phyloP scores from a whole-genome alignment of 2,797 vertebrate genomes.

The Hapalemur alaotrensis region DNA sequence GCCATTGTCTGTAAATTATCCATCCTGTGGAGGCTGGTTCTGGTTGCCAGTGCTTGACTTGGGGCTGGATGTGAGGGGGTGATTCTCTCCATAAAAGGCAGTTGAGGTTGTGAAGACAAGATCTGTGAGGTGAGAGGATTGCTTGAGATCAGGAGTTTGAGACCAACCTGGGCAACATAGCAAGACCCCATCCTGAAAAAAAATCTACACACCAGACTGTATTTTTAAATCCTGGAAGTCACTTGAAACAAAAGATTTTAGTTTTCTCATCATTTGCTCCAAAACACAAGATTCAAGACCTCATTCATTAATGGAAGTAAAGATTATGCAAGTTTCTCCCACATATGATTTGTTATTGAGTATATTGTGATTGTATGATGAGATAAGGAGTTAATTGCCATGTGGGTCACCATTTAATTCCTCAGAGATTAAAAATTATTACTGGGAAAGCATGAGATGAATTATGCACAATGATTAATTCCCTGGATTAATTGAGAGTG shows the following conservation, averaged over 20 bases:
- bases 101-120: background rate
- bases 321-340: background rate
- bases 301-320: background rate
- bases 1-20: background rate
- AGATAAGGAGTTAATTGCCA: background rate
- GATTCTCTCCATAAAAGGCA: background rate
- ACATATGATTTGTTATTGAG: background rate
- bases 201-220: background rate
- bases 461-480: background rate
- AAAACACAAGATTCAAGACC: background rate
- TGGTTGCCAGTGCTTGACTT: background rate
- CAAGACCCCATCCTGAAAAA: background rate
- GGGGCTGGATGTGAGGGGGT: background rate
- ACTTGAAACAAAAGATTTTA: background rate
- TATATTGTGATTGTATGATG: background rate
- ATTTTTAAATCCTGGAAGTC: slow-evolving; percentile 11
- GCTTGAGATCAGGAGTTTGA: background rate
- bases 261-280: background rate
- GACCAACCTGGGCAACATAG: background rate
- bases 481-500: background rate
- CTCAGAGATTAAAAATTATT: background rate
- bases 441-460: background rate
- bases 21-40: background rate
- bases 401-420: background rate
- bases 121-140: background rate